Evolutionary conservation across 2,797 vertebrate genomes (phyloP).

Genomic region (Gymnothorax reevesii): DNA sequence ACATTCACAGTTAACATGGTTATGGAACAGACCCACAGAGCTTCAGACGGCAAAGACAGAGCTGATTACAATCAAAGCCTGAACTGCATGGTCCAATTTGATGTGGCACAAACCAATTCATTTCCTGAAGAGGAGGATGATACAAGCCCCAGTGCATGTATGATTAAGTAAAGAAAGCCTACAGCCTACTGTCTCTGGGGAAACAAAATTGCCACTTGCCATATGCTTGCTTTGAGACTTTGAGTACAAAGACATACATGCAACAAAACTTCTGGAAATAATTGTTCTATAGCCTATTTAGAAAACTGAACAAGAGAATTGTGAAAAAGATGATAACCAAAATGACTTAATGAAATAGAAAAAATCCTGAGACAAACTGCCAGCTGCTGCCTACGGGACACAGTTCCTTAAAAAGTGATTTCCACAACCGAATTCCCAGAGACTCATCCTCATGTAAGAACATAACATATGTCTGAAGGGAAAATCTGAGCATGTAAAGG

Average conservation of each 20-base stretch:
- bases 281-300: background rate
- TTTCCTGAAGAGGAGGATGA: conserved; percentile 19
- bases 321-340: conserved; percentile 22
- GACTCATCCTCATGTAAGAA: background rate
- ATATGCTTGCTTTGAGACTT: conserved; percentile 29
- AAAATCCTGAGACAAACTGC: background rate
- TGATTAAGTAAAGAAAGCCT: conserved; percentile 13
- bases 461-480: background rate
- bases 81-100: conserved; percentile 31
- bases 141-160: conserved; percentile 24
- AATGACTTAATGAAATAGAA: background rate
- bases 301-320: conserved; percentile 6
- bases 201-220: conserved; percentile 31
- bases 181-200: conserved; percentile 15
- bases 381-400: background rate
- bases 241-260: background rate
- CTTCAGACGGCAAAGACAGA: conserved; percentile 28
- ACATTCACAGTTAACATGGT: conserved; percentile 32
- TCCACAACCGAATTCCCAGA: background rate
- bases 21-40: conserved; percentile 26
- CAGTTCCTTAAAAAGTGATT: background rate
- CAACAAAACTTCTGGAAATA: background rate
- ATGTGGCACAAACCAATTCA: conserved; percentile 27
- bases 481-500: conserved; percentile 31
- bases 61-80: conserved; percentile 26